Percentiles rank a stretch among this genome's conserved stretches.
Conservation (phyloP, 1,140 invertebrate species). For the Meloidogyne floridensis region DNA sequence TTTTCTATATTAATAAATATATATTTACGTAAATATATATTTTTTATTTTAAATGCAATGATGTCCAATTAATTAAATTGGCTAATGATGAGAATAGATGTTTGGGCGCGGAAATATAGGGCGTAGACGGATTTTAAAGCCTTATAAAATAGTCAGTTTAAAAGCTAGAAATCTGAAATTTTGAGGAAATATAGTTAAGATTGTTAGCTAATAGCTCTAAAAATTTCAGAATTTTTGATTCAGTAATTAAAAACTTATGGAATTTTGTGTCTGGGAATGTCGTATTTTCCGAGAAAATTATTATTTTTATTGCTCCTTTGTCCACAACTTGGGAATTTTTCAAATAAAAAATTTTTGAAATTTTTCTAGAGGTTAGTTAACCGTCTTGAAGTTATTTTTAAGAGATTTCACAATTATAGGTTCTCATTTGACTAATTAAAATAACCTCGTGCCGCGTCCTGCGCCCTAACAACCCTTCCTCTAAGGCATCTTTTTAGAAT, state of each 20-base stretch:
- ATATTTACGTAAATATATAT: not conserved
- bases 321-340: no score
- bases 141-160: not conserved
- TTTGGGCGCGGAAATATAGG: not conserved
- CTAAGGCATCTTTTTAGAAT: not conserved
- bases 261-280: not conserved
- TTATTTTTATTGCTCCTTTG: no score
- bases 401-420: no score
- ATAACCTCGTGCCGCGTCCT: not conserved
- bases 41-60: not conserved
- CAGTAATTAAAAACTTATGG: not conserved
- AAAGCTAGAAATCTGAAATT: not conserved
- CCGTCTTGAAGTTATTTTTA: no score
- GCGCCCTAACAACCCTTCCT: not conserved
- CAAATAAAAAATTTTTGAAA: no score
- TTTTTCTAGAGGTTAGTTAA: no score
- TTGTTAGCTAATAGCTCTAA: not conserved
- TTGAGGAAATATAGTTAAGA: not conserved
- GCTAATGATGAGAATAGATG: not conserved
- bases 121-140: not conserved
- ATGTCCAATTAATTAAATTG: slow-evolving; percentile 7
- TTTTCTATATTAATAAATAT: not conserved
- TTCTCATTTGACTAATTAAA: no score
- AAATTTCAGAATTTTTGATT: slow-evolving; percentile 2
- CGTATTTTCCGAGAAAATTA: no score